phyloP scores from a whole-genome alignment of 2,888 invertebrate genomes.

The Eupithecia abbreviata region DNA sequence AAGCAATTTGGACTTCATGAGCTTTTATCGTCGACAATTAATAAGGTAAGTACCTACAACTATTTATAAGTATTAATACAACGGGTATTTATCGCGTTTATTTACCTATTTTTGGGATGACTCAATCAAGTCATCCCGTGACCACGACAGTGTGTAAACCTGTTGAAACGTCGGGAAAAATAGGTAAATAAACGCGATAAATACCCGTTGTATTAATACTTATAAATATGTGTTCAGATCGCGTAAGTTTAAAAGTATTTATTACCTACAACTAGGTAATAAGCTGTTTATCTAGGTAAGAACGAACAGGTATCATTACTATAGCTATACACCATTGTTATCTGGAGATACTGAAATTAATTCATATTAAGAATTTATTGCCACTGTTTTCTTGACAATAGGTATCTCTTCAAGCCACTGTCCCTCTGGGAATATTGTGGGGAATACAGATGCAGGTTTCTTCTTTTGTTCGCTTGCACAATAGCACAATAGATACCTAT shows the following conservation, averaged over 20 bases:
- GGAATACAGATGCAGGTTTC: constrained; percentile 29
- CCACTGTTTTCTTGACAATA: constrained; percentile 9
- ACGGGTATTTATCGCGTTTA: too few species aligned
- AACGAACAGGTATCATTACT: neutral
- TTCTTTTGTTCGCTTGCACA: constrained; percentile 27
- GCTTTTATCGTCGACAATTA: neutral
- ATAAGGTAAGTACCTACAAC: too few species aligned
- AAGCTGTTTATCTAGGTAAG: neutral
- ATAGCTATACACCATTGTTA: neutral
- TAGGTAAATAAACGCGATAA: too few species aligned
- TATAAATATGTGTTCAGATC: too few species aligned
- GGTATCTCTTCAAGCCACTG: neutral
- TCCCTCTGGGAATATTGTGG: constrained; percentile 27
- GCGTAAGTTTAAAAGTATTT: too few species aligned
- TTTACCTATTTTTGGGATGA: too few species aligned
- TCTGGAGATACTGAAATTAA: neutral
- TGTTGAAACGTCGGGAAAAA: too few species aligned
- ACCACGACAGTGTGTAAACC: too few species aligned
- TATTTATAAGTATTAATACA: too few species aligned
- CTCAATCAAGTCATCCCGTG: too few species aligned
- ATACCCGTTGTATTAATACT: too few species aligned
- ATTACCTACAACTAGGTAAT: neutral
- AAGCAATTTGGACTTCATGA: neutral
- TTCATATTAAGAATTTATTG: neutral
- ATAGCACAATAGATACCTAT: constrained; percentile 18